phyloP scores from a whole-genome alignment of 2,888 invertebrate genomes.

The Cyclophora albipunctata region DNA sequence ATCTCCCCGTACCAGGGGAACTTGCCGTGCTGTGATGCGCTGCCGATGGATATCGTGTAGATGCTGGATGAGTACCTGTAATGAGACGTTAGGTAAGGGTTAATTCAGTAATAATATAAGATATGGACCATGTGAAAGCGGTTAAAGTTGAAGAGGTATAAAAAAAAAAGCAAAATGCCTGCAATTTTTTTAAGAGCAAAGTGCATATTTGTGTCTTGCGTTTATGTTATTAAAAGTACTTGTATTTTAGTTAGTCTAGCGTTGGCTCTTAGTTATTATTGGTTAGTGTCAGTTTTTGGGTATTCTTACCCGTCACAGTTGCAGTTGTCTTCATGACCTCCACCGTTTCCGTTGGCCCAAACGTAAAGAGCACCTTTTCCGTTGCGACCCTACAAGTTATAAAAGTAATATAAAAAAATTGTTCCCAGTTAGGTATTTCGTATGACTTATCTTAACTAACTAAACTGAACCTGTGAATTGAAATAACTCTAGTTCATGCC shows the following conservation, averaged over 20 bases:
- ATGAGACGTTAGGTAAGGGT: background rate
- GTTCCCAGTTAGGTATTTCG: background rate
- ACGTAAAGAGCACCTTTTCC: constrained; percentile 92
- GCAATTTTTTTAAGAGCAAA: no score
- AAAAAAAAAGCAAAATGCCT: background rate
- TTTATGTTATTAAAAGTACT: no score
- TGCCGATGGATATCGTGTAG: constrained; percentile 91
- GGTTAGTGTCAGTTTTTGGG: no score
- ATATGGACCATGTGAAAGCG: no score
- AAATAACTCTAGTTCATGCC: background rate
- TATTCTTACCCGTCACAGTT: constrained; percentile 90
- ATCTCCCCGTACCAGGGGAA: constrained; percentile 95
- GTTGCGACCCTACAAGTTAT: constrained; percentile 75
- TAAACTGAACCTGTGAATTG: background rate
- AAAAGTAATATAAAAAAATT: background rate
- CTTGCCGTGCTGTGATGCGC: constrained; percentile 86
- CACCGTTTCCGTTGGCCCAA: constrained; percentile 96
- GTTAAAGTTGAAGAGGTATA: background rate
- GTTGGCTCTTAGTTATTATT: no score
- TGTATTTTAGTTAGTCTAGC: no score
- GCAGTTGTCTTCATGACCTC: constrained; percentile 88
- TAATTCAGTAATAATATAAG: background rate
- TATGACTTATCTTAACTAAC: background rate
- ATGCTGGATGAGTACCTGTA: constrained; percentile 79
- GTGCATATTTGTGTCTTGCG: no score